Conservation (phyloP, 1,140 invertebrate genomes). For the Marisa cornuarietis region DNA sequence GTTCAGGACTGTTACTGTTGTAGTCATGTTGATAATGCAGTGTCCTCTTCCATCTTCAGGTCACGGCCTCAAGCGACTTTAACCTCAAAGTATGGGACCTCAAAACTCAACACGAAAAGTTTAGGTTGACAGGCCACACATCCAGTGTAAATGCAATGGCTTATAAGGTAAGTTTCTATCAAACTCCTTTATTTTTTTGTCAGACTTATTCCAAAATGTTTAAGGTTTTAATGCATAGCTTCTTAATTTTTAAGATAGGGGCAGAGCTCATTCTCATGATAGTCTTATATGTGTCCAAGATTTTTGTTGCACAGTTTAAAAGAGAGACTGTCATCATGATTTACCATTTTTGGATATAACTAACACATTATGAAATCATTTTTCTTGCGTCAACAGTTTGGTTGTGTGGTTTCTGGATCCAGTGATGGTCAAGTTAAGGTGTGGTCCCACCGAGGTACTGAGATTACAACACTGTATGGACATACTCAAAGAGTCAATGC, state of each 20-base stretch:
- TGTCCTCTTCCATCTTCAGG: conserved; percentile 33
- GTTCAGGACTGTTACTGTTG: too few species aligned
- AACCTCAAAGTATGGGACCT: conserved; percentile 61
- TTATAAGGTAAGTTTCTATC: conserved; percentile 50
- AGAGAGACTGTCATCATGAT: too few species aligned
- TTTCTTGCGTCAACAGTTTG: conserved; percentile 49
- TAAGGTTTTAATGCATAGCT: too few species aligned
- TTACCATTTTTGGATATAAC: not conserved
- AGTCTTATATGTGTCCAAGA: too few species aligned
- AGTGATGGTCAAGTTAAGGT: conserved; percentile 61
- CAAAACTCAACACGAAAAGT: conserved; percentile 50
- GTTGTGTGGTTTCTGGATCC: conserved; percentile 61
- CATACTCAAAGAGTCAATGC: conserved; percentile 58
- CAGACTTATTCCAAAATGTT: too few species aligned
- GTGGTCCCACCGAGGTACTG: conserved; percentile 64
- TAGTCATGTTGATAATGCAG: too few species aligned
- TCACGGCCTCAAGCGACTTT: conserved; percentile 62
- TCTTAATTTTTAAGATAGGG: too few species aligned
- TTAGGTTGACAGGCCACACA: conserved; percentile 57
- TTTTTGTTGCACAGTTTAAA: too few species aligned
- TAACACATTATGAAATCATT: not conserved
- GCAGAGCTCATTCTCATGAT: too few species aligned
- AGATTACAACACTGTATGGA: conserved; percentile 64
- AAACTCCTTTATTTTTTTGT: too few species aligned
- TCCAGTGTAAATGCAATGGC: conserved; percentile 56